Conservation (phyloP, 2,113 vertebrate genomes). For the Gymnarchus niloticus region DNA sequence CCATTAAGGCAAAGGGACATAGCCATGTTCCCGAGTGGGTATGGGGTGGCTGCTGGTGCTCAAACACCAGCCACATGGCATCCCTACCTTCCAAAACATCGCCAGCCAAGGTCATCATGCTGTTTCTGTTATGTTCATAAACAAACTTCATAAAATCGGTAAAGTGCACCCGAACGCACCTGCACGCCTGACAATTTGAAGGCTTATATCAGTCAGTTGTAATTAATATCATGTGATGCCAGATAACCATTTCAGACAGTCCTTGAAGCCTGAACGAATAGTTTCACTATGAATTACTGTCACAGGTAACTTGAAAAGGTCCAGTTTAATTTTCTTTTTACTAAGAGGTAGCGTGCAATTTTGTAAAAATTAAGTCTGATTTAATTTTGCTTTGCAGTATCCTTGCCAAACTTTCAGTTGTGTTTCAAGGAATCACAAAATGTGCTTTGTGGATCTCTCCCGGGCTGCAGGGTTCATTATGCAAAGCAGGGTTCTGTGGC, state of each 20-base stretch:
- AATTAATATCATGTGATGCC: background rate
- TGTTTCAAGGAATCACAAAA: background rate
- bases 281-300: background rate
- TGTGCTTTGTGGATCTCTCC: background rate
- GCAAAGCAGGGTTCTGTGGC: background rate
- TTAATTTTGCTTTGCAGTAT: background rate
- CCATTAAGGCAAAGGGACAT: background rate
- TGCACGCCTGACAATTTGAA: background rate
- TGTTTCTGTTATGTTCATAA: background rate
- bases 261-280: background rate
- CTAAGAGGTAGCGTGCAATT: background rate
- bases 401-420: background rate
- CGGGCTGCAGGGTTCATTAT: background rate
- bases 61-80: background rate
- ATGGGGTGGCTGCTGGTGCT: background rate
- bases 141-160: background rate
- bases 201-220: background rate
- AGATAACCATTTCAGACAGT: background rate
- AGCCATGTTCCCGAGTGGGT: background rate
- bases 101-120: background rate
- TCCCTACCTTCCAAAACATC: background rate
- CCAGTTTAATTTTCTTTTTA: background rate
- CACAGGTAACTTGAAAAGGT: background rate
- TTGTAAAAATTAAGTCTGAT: background rate
- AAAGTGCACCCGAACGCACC: background rate